Evolutionary conservation across 2,797 vertebrate genomes (phyloP), one percentile per base, ranked within the genome.

Genomic region (Notoglanidium macrostoma): DNA sequence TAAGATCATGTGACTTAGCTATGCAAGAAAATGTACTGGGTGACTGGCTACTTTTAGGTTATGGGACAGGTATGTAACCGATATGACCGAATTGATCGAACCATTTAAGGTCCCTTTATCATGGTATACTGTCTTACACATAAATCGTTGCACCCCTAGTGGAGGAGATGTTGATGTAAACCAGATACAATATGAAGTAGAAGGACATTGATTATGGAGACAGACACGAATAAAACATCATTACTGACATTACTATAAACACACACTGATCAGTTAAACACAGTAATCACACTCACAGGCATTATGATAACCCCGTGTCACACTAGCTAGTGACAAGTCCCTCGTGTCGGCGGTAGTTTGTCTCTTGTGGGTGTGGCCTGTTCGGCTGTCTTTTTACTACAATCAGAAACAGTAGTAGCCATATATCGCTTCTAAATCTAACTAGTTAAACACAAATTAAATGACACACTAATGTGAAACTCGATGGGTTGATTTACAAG

Each of bases 211-310:
- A 88, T 73, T 87, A 85, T 89, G 89, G 80, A 17, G 61, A 84
- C 73, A 63, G 46, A 70, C 17, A 65, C 55, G 74, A 57, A 29
- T 40, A 26, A 12, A 29, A 68, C 35, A 79, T 79, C n/a, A 65
- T 17, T 12, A 92, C 91, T 91, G 93, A 95, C 91, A 19, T 92
- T 92, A 94, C 93, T 90, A 55, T 74, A 57, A 83, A 85, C 82
- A 88, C 83, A 86, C 23, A 54, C 46, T 1, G 19, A 65, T 32
- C 40, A 29, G 40, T 82, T 19, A 65, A 67, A 49, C 79, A 82
- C 61, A 32, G 19, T 29, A 59, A 35, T 51, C 21, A 65, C 80
- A 82, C 44, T 67, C 80, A 82, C n/a, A 32, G 79, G n/a, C 80
- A 67, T 51, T 21, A 49, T 67, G 44, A 32, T 49, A 67, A 49